Evolutionary conservation across 1,140 invertebrate species (phyloP), one percentile per base, ranked within the genome.

Genomic region (Thalassaphorura encarpata): DNA sequence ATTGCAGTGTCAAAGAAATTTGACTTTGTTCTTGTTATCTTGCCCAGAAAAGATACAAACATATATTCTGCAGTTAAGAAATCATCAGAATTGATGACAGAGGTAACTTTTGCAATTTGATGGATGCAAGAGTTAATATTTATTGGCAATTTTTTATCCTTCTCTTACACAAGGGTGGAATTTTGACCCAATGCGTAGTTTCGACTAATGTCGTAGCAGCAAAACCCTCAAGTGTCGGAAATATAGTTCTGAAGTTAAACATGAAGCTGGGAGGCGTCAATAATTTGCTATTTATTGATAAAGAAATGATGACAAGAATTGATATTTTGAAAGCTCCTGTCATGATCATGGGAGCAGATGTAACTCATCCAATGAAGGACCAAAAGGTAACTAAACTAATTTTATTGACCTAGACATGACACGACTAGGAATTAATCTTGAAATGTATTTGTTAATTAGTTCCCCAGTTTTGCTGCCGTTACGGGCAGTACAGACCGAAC

Each of bases 231-330:
- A 78, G 79, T 0, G 67, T 77, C n/a, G 62, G 69, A 0, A 93
- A 93, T 68, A 81, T 94, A 59, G 68, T 90, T 15, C 69, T 88
- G 1, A 93, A 94, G 75, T 78, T 94, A 0, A 85, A 85, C 69
- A 80, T 85, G 0, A 92, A 93, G 70, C 66, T 92, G 26, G 87
- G 89, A 70, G 87, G 88, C 0, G 73, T 80, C 0, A 94, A 92
- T 73, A 84, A 89, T 66, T 71, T 66, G 15, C n/a, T n/a, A 62
- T 89, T 50, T 29, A 19, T 5, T 19, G 3, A 33, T 13, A 24
- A 18, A 56, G 23, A 11, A 23, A 16, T 26, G 13, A 28, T 11
- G 24, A 24, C 4, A 48, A 48, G 6, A 21, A 24, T 15, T 11
- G n/a, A 41, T 23, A 39, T 48, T 40, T 26, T 39, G 15, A 41